Percentiles rank a stretch among this genome's conserved stretches.
phyloP scores from a whole-genome alignment of 2,113 vertebrate genomes.

The Hippolais icterina region DNA sequence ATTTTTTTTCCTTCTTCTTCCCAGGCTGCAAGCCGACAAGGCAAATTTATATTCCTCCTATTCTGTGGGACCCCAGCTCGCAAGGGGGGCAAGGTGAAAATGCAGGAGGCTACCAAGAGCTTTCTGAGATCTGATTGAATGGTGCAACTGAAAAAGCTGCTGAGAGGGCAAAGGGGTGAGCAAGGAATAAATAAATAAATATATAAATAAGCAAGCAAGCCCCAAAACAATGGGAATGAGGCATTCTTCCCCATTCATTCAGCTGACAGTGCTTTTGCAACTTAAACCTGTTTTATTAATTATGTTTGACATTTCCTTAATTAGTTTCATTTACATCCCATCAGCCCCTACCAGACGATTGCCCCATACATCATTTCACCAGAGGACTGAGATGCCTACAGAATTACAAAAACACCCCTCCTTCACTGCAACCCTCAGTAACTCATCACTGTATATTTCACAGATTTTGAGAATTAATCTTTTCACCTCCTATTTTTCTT shows the following conservation, averaged over 20 bases:
- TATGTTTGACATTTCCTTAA: slow-evolving; percentile 99
- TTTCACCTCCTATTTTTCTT: slow-evolving; percentile 4
- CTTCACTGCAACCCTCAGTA: not conserved
- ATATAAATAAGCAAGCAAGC: slow-evolving; percentile 50
- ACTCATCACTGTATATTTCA: slow-evolving; percentile 23
- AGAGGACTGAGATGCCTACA: slow-evolving; percentile 71
- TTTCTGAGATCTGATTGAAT: slow-evolving; percentile 85
- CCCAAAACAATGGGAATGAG: slow-evolving; percentile 65
- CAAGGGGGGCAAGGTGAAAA: slow-evolving; percentile 77
- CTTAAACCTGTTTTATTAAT: slow-evolving; percentile 99
- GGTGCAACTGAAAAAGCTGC: slow-evolving; percentile 62
- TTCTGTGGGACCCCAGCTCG: slow-evolving; percentile 77
- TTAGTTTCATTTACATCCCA: slow-evolving; percentile 99
- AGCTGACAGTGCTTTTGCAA: slow-evolving; percentile 87
- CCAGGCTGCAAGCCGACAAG: slow-evolving; percentile 85
- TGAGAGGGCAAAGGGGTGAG: slow-evolving; percentile 3
- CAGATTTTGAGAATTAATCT: slow-evolving; percentile 24
- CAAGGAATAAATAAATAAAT: slow-evolving; percentile 34
- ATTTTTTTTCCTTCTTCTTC: slow-evolving; percentile 80
- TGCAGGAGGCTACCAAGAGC: slow-evolving; percentile 61
- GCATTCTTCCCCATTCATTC: slow-evolving; percentile 82
- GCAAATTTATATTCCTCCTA: slow-evolving; percentile 90
- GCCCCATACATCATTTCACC: slow-evolving; percentile 87
- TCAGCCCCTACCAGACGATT: slow-evolving; percentile 88
- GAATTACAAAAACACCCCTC: slow-evolving; percentile 71